These are phyloP conservation scores for Siphonodentalium dalli DNA, from an alignment of 2,888 invertebrate genomes.

Conservation along the genomic window DNA sequence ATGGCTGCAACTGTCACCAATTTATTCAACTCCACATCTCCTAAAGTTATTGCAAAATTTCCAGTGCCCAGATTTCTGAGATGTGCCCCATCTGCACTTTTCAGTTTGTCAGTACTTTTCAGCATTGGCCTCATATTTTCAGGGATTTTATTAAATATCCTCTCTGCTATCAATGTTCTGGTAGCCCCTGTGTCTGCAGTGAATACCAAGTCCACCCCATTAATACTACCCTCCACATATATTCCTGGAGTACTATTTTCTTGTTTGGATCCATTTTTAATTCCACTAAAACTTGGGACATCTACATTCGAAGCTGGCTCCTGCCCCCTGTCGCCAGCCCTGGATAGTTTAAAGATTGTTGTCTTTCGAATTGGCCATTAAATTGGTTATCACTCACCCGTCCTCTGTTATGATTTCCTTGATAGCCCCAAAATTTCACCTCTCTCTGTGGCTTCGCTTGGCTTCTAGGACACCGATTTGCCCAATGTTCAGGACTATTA, in stretches of 20 bases:
- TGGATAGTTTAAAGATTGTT: conserved; percentile 3
- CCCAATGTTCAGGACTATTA: too few species aligned
- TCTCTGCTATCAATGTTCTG: conserved; percentile 2
- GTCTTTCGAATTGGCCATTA: not conserved
- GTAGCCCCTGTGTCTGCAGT: conserved; percentile 8
- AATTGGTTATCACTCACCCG: too few species aligned
- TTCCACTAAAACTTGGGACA: too few species aligned
- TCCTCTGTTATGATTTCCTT: too few species aligned
- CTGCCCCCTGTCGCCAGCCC: conserved; percentile 71
- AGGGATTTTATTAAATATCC: conserved; percentile 2
- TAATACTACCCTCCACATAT: conserved; percentile 3
- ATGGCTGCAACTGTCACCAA: conserved; percentile 10
- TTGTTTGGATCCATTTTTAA: too few species aligned
- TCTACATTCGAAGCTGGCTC: conserved; percentile 73
- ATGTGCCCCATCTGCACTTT: conserved; percentile 3
- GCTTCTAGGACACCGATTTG: too few species aligned
- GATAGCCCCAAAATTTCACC: too few species aligned
- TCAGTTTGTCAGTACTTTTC: not conserved
- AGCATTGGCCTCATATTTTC: conserved; percentile 1
- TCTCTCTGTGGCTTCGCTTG: too few species aligned
- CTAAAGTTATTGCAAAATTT: conserved; percentile 2
- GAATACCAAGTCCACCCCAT: not conserved
- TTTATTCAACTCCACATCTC: not conserved
- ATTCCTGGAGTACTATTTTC: too few species aligned
- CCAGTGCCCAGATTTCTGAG: conserved; percentile 2